phyloP scores from a whole-genome alignment of 2,113 vertebrate species.

The Thamnophis sirtalis region DNA sequence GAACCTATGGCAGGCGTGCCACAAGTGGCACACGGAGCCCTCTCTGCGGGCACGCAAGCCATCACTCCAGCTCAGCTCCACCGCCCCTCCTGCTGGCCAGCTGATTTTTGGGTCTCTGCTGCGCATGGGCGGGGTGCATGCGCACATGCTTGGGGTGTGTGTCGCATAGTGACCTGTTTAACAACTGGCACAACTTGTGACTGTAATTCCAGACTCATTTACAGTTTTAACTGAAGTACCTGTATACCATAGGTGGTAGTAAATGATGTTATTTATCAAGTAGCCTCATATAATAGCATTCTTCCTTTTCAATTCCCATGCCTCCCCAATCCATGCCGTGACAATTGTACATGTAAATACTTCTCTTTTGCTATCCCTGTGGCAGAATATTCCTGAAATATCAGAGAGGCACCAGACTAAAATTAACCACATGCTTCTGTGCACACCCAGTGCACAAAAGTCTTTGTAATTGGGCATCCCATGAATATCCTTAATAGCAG shows the following conservation, averaged over 20 bases:
- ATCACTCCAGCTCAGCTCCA: too few species aligned
- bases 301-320: background rate
- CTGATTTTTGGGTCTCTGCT: too few species aligned
- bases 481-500: background rate
- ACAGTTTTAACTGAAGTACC: too few species aligned
- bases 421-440: background rate
- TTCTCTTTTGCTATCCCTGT: background rate
- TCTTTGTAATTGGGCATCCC: background rate
- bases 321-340: background rate
- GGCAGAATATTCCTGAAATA: background rate
- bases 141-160: too few species aligned
- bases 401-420: background rate
- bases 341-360: background rate
- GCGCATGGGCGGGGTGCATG: too few species aligned
- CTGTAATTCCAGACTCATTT: too few species aligned
- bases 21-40: too few species aligned
- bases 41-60: too few species aligned
- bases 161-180: too few species aligned
- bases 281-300: background rate
- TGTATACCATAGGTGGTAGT: background rate
- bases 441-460: background rate
- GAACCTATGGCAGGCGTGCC: too few species aligned
- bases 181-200: too few species aligned
- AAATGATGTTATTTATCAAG: background rate
- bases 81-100: too few species aligned